Evolutionary conservation across 2,113 vertebrate genomes (phyloP), one percentile per base, ranked within the genome.

Genomic region (Zosterops lateralis): DNA sequence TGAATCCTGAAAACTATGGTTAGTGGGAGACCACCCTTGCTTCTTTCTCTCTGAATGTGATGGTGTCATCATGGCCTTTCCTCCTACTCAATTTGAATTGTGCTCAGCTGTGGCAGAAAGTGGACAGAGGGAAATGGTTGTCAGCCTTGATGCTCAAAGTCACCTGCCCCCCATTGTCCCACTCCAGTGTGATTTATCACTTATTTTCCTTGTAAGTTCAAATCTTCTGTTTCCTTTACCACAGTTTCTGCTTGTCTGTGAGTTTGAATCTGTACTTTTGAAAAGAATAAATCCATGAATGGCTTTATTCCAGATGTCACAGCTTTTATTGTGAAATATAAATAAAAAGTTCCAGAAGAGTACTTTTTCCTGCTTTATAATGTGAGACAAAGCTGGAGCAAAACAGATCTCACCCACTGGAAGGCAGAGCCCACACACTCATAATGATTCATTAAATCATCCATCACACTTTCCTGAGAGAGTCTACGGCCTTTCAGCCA

Each of bases 341-440:
- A 95, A 95, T 62, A 71, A 84, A 91, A 95, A 92, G 66, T 94
- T 94, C 19, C 87, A 94, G 66, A 87, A 82, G 67, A 92, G 71
- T 58, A 82, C 74, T 79, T 89, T 87, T 79, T 48, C 68, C 92
- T 87, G 73, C 81, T 85, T 91, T 85, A 66, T 73, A 76, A 90
- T 54, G 18, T 89, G 74, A 96, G 90, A 93, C 62, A 93, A 95
- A 95, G 82, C 83, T 83, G 64, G 58, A 92, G 75, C 65, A 92
- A 93, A 96, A 91, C 58, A 87, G 67, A 96, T 96, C 90, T 94
- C 93, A 95, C 96, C 90, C 95, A 95, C 96, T 94, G 90, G 53
- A 94, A 96, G 66, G 34, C 54, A 91, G 77, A 90, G 87, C 93
- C 96, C 96, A 94, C 96, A 94, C 93, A 93, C 54, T 87, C 58